Evolutionary conservation across 1,140 invertebrate genomes (phyloP), one percentile per base, ranked within the genome.

Genomic region (Zaprionus ghesquierei): DNA sequence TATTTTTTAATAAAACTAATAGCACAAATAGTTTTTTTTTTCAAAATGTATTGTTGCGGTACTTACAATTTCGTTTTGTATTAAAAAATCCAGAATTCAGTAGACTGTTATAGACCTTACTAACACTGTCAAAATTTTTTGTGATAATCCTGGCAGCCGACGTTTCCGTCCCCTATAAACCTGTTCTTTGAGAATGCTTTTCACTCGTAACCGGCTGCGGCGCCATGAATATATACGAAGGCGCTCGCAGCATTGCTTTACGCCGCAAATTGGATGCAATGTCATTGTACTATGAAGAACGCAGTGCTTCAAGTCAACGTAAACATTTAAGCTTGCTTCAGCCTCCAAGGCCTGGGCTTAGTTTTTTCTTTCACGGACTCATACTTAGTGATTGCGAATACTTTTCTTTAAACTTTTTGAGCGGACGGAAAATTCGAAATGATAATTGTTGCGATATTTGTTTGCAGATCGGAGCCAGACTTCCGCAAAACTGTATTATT

Each of bases 401-500:
- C 51, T 89, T 89, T 44, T 46, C 50, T 12, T 80, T 89, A 0
- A 68, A 89, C 8, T 89, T 89, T 44, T 9, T 77, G 2, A 41
- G 62, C 0, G 33, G 59, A 3, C 15, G 12, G 15, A 38, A 51
- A 22, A 22, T 8, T 5, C 3, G 75, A 10, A 0, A 20, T 0
- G 38, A 15, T 13, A 13, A 54, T 3, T 20, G 12, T 3, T 51
- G 22, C n/a, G 95, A 97, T 78, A 94, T 96, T 58, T 95, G 95
- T 0, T 92, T 97, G 18, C 96, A 97, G 89, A 94, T 98, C 58
- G 97, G 96, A 81, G 94, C 95, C 2, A 94, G 95, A 22, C 89
- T 96, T 22, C 94, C 94, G 31, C 94, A 95, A 66, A 93, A 94
- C 31, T 95, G 95, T 70, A 94, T 97, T 3, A 96, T 97, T 1